phyloP scores from a whole-genome alignment of 2,888 invertebrate species.

The Acanthosepion lycidas region DNA sequence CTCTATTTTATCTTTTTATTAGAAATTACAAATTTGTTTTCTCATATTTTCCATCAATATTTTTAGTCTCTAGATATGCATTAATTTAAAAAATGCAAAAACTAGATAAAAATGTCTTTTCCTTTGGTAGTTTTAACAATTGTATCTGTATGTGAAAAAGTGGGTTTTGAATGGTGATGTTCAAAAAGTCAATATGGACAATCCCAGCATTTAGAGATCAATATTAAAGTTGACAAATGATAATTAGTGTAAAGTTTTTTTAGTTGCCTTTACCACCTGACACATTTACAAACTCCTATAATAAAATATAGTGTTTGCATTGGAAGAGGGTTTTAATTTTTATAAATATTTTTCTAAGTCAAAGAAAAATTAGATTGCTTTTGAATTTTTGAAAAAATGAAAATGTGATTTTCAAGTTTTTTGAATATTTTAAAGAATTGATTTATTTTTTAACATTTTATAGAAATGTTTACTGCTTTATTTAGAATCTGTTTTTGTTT shows the following conservation, averaged over 20 bases:
- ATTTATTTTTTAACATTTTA: neutral
- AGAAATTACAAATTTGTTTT: too few species aligned
- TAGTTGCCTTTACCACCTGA: neutral
- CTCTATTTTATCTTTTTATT: too few species aligned
- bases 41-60: too few species aligned
- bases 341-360: neutral
- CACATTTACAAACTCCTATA: neutral
- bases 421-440: neutral
- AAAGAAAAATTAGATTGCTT: neutral
- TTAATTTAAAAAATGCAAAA: too few species aligned
- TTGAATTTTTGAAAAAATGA: neutral
- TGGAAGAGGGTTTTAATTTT: neutral
- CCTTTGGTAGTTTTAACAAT: too few species aligned
- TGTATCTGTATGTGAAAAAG: too few species aligned
- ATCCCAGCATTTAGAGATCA: neutral
- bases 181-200: neutral
- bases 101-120: too few species aligned
- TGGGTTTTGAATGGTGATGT: too few species aligned
- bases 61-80: too few species aligned
- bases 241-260: neutral
- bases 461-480: neutral
- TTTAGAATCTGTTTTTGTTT: neutral
- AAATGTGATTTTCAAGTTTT: neutral
- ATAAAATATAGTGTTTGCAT: neutral
- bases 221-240: neutral